phyloP scores from a whole-genome alignment of 2,888 invertebrate species.

The Julus scandinavius region DNA sequence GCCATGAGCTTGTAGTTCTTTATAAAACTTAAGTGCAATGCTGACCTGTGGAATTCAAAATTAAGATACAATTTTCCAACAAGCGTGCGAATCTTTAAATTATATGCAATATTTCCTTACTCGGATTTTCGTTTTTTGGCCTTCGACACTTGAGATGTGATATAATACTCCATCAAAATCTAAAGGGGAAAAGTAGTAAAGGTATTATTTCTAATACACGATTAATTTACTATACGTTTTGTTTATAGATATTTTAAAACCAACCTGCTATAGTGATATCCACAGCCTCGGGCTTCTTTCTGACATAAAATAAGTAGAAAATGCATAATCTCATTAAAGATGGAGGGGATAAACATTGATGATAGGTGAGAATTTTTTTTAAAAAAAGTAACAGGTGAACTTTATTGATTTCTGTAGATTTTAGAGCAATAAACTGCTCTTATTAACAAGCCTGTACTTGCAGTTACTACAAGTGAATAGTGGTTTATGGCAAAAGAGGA shows the following conservation, averaged over 20 bases:
- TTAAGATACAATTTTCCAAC: slow-evolving; percentile 46
- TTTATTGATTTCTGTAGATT: too few relatives aligned
- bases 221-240: too few relatives aligned
- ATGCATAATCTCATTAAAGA: too few relatives aligned
- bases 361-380: too few relatives aligned
- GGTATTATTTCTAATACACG: too few relatives aligned
- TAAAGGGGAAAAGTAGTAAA: slow-evolving; percentile 54
- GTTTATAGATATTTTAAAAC: neutral
- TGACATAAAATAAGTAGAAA: slow-evolving; percentile 69
- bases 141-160: slow-evolving; percentile 96
- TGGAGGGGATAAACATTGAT: too few relatives aligned
- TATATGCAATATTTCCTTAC: slow-evolving; percentile 72
- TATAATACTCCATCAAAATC: slow-evolving; percentile 99
- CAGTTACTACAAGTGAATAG: too few relatives aligned
- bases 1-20: slow-evolving; percentile 97
- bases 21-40: slow-evolving; percentile 98
- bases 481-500: too few relatives aligned
- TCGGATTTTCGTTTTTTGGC: slow-evolving; percentile 96
- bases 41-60: slow-evolving; percentile 79
- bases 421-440: too few relatives aligned
- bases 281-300: slow-evolving; percentile 93
- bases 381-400: too few relatives aligned
- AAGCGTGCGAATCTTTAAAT: neutral
- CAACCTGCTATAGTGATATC: slow-evolving; percentile 80
- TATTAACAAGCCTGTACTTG: too few relatives aligned